A percentile compares a stretch with the other conserved stretches of the same genome.
phyloP scores from a whole-genome alignment of 2,113 vertebrate genomes.

The Equus przewalskii region DNA sequence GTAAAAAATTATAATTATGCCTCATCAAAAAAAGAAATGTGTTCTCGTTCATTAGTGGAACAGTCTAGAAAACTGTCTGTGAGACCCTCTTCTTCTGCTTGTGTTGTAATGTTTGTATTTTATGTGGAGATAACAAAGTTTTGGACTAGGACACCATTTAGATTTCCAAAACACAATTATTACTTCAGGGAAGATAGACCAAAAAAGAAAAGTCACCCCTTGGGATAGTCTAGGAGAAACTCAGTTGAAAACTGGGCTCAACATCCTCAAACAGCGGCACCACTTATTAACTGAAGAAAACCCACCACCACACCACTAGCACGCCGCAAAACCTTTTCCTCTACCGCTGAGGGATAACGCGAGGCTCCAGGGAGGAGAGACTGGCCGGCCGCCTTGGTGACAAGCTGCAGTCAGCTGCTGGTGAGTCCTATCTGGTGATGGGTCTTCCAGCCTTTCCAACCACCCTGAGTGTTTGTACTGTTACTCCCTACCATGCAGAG shows the following conservation, averaged over 20 bases:
- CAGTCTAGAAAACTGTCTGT: conserved; percentile 50
- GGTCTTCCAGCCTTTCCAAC: not conserved
- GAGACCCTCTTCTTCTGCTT: not conserved
- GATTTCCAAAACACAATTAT: conserved; percentile 40
- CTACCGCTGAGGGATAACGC: not conserved
- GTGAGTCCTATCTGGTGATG: not conserved
- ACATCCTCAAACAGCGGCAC: not conserved
- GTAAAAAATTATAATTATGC: conserved; percentile 36
- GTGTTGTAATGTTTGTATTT: conserved; percentile 44
- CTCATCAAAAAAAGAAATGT: not conserved
- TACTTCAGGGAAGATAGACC: conserved; percentile 41
- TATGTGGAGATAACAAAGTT: conserved; percentile 28
- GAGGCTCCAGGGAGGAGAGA: not conserved
- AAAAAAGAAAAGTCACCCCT: not conserved
- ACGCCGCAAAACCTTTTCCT: not conserved
- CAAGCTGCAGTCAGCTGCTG: not conserved
- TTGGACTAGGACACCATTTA: conserved; percentile 30
- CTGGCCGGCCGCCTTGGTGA: not conserved
- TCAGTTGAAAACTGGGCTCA: conserved; percentile 2
- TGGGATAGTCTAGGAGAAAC: conserved; percentile 28
- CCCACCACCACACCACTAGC: not conserved
- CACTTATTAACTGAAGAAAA: not conserved
- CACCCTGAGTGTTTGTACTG: not conserved
- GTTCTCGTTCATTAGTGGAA: not conserved
- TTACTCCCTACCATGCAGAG: not conserved